These are phyloP conservation scores for Eilema griseolum DNA, from an alignment of 2,888 invertebrate species.

Conservation along the genomic window DNA sequence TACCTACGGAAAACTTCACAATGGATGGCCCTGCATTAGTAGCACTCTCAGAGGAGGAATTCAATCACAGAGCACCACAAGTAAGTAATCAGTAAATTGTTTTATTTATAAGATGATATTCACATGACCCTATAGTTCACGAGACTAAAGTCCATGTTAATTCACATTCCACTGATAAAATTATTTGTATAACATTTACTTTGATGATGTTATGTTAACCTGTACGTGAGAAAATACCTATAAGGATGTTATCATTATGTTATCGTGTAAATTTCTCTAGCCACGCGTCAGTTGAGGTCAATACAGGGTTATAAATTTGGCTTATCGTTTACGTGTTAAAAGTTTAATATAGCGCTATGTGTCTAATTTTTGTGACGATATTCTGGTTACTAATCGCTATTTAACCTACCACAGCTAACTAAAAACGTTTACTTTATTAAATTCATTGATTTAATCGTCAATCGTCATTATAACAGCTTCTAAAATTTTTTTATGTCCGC, in stretches of 20 bases:
- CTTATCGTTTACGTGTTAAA: too few species aligned
- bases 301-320: constrained; percentile 30
- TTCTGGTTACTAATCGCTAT: too few species aligned
- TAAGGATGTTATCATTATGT: constrained; percentile 33
- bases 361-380: too few species aligned
- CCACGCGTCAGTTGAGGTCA: constrained; percentile 50
- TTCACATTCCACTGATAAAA: constrained; percentile 48
- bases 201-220: constrained; percentile 32
- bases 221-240: constrained; percentile 41
- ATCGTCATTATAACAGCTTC: constrained; percentile 54
- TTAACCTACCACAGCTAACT: not conserved
- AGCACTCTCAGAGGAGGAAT: constrained; percentile 94
- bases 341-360: too few species aligned
- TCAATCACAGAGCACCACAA: constrained; percentile 93
- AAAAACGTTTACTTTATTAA: not conserved
- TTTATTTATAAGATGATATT: constrained; percentile 37
- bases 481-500: constrained; percentile 58
- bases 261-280: constrained; percentile 43
- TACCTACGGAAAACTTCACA: constrained; percentile 91
- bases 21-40: constrained; percentile 93
- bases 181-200: constrained; percentile 46
- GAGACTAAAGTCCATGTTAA: constrained; percentile 58
- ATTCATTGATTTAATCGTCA: not conserved
- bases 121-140: constrained; percentile 58
- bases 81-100: constrained; percentile 72